Base-by-base conservation (phyloP, 2,797 vertebrate species). In the Brachymystax lenok region DNA sequence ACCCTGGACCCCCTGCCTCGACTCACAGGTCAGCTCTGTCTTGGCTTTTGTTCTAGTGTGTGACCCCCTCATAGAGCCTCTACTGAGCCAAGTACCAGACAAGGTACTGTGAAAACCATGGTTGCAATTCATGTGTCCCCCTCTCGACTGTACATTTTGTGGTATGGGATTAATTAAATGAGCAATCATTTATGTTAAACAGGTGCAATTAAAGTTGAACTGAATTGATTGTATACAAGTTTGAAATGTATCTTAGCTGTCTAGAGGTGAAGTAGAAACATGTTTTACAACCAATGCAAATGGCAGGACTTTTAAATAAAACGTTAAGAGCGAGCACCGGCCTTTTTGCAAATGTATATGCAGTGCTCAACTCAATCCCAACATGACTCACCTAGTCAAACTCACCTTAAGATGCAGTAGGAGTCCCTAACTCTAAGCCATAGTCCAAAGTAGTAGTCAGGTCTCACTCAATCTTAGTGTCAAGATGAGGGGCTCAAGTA, bases 331-430 rank as follows among this genome's bases (percentile, higher is more conserved):
- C 21, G n/a, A 33, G 66, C 66, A 33, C 27, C 8, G 13, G 51
- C 21, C 51, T n/a, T 28, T 28, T 74, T 52, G 30, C n/a, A 69
- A 4, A 28, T 40, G 35, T 19, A 69, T 27, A 3, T 40, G 13
- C 30, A 54, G 5, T 10, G 50, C 56, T 69, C 3, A 63, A 24
- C 3, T 70, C 3, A 70, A 40, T 21, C 19, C 40, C 19, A 59
- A 30, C 40, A 46, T 46, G 40, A 46, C 40, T 66, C n/a, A 30
- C 4, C 28, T 54, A 12, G 21, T 67, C 19, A 80, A 82, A 81
- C 70, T 83, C 54, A 82, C 51, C 78, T 8, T 61, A 30, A 51
- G 51, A 73, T 73, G 46, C 21, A 68, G 52, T 16, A 76, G 35
- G 7, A 76, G 64, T 76, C 61, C 64, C 21, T 61, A 61, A n/a